Percentiles rank a stretch among this genome's conserved stretches.
These are phyloP conservation scores for Drosophila stalkeri DNA, from an alignment of 2,888 invertebrate species.

Conservation along the genomic window DNA sequence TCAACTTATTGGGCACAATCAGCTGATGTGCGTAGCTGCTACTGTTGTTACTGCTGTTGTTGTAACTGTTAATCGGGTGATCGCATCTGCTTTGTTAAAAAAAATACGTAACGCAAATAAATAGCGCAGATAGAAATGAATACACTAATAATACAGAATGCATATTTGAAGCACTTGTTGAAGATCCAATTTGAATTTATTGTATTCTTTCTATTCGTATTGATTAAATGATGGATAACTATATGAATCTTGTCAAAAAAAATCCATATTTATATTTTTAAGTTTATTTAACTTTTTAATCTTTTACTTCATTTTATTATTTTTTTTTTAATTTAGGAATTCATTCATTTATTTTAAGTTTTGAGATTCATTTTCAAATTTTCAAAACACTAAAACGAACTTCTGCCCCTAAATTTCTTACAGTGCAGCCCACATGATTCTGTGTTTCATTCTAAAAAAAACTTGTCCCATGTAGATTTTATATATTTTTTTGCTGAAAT, in stretches of 20 bases:
- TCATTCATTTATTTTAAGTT: too few species aligned
- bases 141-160: background rate
- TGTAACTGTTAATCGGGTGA: conserved; percentile 47
- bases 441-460: background rate
- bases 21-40: conserved; percentile 34
- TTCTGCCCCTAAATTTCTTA: background rate
- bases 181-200: background rate
- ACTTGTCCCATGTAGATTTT: conserved; percentile 3
- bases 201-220: background rate
- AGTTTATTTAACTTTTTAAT: too few species aligned
- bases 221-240: background rate
- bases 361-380: background rate
- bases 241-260: background rate
- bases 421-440: conserved; percentile 1
- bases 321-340: background rate
- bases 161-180: background rate
- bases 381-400: background rate
- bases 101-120: conserved; percentile 31
- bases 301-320: background rate
- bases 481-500: conserved; percentile 15
- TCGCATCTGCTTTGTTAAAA: conserved; percentile 41
- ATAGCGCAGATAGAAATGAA: conserved; percentile 1
- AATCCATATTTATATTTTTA: too few species aligned
- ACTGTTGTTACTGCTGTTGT: conserved; percentile 8
- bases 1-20: conserved; percentile 27